Percentiles rank a stretch among this genome's conserved stretches.
Evolutionary conservation across 2,888 invertebrate species (phyloP).

Genomic region (Amphipoea oculea): DNA sequence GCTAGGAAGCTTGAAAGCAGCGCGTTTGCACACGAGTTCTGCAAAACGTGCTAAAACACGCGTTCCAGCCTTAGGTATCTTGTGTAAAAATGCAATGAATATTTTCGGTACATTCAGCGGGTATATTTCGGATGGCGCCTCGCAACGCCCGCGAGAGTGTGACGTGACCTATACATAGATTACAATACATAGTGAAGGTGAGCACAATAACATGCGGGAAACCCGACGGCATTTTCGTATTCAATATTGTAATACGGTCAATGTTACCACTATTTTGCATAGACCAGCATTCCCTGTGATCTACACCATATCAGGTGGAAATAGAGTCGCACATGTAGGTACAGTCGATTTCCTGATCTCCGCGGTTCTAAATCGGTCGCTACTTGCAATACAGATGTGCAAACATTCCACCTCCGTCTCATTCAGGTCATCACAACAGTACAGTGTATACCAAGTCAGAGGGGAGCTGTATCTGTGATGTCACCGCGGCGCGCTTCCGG

Average conservation of each 20-base stretch:
- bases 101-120: slow-evolving; percentile 25
- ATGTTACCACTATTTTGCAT: slow-evolving; percentile 27
- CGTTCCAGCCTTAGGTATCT: slow-evolving; percentile 16
- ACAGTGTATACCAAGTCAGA: slow-evolving; percentile 53
- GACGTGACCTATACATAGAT: slow-evolving; percentile 39
- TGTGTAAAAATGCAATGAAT: slow-evolving; percentile 51
- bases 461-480: slow-evolving; percentile 74
- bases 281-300: slow-evolving; percentile 1
- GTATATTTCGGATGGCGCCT: slow-evolving; percentile 39
- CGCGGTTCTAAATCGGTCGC: not conserved
- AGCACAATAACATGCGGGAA: slow-evolving; percentile 60
- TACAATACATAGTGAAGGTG: slow-evolving; percentile 51
- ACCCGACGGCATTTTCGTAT: slow-evolving; percentile 43
- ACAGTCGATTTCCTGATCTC: not conserved
- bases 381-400: not conserved
- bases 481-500: slow-evolving; percentile 73
- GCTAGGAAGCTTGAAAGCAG: not conserved
- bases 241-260: slow-evolving; percentile 51
- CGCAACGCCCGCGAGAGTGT: slow-evolving; percentile 23
- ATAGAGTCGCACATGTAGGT: not conserved
- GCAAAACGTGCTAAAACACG: slow-evolving; percentile 38
- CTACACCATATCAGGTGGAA: not conserved
- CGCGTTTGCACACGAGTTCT: slow-evolving; percentile 45
- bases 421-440: slow-evolving; percentile 58
- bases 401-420: slow-evolving; percentile 29